phyloP scores from a whole-genome alignment of 2,888 invertebrate genomes.

The Macaria notata region DNA sequence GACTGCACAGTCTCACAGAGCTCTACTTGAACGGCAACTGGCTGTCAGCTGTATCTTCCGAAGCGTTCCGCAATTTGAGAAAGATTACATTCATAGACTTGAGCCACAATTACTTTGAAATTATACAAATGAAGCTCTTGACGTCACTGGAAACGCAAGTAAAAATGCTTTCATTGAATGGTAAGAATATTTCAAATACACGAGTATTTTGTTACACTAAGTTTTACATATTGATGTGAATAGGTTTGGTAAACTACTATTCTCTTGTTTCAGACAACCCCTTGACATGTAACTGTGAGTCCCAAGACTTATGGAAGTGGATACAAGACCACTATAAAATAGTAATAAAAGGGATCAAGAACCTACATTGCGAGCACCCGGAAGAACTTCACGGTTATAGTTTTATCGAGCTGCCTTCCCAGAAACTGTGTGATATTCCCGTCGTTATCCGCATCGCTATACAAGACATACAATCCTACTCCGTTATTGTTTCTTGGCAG shows the following conservation, averaged over 20 bases:
- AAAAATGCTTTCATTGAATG: constrained; percentile 89
- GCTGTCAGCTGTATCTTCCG: constrained; percentile 89
- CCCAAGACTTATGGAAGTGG: constrained; percentile 96
- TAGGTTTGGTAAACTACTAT: neutral
- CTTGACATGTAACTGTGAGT: constrained; percentile 93
- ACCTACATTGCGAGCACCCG: constrained; percentile 91
- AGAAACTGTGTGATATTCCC: constrained; percentile 92
- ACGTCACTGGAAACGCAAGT: constrained; percentile 91
- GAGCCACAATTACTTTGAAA: constrained; percentile 91
- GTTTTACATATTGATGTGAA: too few species aligned
- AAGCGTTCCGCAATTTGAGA: constrained; percentile 89
- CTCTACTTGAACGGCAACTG: constrained; percentile 91
- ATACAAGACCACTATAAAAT: constrained; percentile 93
- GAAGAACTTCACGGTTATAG: constrained; percentile 88
- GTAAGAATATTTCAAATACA: constrained; percentile 75
- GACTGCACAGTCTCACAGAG: constrained; percentile 89
- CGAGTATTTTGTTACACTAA: too few species aligned
- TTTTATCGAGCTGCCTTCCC: constrained; percentile 90
- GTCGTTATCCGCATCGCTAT: constrained; percentile 92
- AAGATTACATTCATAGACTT: constrained; percentile 90
- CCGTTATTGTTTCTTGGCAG: constrained; percentile 94
- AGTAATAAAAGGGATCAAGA: constrained; percentile 81
- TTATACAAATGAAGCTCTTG: constrained; percentile 89
- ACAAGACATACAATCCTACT: constrained; percentile 93
- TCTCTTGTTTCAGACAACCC: constrained; percentile 88